These are phyloP conservation scores for Leucozona laternaria DNA, from an alignment of 2,888 invertebrate species.

Conservation along the genomic window DNA sequence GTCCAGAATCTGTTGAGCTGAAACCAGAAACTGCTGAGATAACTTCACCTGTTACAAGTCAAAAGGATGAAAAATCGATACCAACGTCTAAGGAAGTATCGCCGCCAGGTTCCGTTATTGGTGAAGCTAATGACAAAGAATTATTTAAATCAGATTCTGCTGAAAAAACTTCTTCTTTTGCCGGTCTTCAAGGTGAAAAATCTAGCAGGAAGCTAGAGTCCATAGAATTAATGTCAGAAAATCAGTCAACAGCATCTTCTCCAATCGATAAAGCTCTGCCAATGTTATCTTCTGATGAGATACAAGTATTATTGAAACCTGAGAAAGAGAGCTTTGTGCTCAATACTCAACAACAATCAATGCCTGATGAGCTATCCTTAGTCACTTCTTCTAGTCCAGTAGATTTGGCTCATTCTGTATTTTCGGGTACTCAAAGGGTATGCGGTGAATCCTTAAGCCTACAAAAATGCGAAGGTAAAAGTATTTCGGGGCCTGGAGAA, in stretches of 20 bases:
- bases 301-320: constrained; percentile 39
- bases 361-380: constrained; percentile 72
- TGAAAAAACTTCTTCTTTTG: neutral
- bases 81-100: constrained; percentile 72
- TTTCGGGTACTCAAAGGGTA: constrained; percentile 1
- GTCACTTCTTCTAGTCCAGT: constrained; percentile 68
- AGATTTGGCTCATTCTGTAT: constrained; percentile 51
- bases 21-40: constrained; percentile 75
- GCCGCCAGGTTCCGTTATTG: constrained; percentile 68
- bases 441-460: neutral
- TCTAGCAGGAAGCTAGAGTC: constrained; percentile 34
- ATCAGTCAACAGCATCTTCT: constrained; percentile 76
- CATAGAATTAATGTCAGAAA: constrained; percentile 61
- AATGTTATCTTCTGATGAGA: constrained; percentile 64
- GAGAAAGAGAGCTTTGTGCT: constrained; percentile 55
- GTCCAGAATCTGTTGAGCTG: constrained; percentile 80
- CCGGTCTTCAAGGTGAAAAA: neutral
- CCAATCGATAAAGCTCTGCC: constrained; percentile 79
- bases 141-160: too few species aligned
- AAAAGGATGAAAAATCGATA: constrained; percentile 65
- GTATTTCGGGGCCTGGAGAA: constrained; percentile 38
- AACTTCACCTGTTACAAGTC: constrained; percentile 32
- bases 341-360: constrained; percentile 35
- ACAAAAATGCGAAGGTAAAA: neutral
- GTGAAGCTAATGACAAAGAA: neutral